Evolutionary conservation across 2,888 invertebrate genomes (phyloP).

Genomic region (Rotaria macrura): DNA sequence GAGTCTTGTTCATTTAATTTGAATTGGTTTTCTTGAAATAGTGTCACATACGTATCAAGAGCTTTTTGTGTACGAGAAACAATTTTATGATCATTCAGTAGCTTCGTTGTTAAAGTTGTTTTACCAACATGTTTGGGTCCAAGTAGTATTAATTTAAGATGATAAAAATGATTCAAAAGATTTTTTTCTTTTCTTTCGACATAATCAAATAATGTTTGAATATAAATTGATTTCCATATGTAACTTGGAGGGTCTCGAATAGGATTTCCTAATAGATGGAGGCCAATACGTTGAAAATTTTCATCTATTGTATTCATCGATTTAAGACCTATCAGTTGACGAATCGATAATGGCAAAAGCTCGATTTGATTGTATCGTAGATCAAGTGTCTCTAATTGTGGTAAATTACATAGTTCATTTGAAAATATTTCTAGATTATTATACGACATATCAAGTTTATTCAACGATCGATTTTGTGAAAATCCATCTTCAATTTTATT

Average conservation of each 20-base stretch:
- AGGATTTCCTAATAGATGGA: background rate
- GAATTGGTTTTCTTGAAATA: background rate
- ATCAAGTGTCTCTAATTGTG: constrained; percentile 25
- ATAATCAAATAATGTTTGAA: background rate
- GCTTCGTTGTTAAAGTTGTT: background rate
- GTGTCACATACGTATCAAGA: background rate
- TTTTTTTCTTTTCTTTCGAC: background rate
- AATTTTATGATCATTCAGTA: background rate
- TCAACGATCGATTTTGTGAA: background rate
- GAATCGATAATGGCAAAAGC: background rate
- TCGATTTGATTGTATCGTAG: constrained; percentile 23
- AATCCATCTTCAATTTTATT: background rate
- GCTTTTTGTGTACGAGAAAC: background rate
- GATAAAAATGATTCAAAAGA: background rate
- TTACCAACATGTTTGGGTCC: constrained; percentile 1
- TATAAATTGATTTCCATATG: background rate
- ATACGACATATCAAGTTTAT: background rate
- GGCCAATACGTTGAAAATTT: background rate
- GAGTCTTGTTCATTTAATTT: background rate
- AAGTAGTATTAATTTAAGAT: background rate
- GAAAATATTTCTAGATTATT: constrained; percentile 24
- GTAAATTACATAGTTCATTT: constrained; percentile 14
- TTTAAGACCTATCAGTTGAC: background rate
- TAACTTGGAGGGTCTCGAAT: background rate
- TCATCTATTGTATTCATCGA: background rate